Conservation (phyloP, 1,140 invertebrate species). For the Teleopsis dalmanni region DNA sequence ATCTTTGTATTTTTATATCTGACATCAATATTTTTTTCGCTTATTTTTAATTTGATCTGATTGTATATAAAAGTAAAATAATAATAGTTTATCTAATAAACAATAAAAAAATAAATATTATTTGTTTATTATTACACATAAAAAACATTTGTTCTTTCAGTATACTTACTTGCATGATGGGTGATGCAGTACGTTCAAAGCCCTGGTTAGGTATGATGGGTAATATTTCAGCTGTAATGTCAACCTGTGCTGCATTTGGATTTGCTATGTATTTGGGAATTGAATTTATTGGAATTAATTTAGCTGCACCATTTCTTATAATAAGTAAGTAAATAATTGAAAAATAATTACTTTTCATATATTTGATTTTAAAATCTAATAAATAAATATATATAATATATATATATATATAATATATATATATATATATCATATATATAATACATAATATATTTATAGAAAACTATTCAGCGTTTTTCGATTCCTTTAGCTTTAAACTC, state of each 20-base stretch:
- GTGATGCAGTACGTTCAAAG: slow-evolving; percentile 80
- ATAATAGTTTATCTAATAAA: too few species aligned
- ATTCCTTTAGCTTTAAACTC: too few species aligned
- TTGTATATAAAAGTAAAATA: too few species aligned
- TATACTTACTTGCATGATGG: slow-evolving; percentile 57
- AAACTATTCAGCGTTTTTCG: too few species aligned
- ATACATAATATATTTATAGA: too few species aligned
- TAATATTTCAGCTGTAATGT: slow-evolving; percentile 82
- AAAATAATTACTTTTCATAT: too few species aligned
- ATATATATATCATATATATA: too few species aligned
- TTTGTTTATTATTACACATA: too few species aligned
- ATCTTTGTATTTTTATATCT: too few species aligned
- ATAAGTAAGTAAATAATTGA: slow-evolving; percentile 63
- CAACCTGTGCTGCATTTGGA: slow-evolving; percentile 83
- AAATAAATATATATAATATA: not conserved
- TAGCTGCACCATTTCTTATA: slow-evolving; percentile 91
- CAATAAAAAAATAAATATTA: too few species aligned
- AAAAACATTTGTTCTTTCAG: slow-evolving; percentile 16
- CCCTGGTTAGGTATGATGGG: slow-evolving; percentile 87
- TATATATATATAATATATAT: not conserved
- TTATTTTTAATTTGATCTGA: too few species aligned
- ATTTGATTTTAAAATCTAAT: not conserved
- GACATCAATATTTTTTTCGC: too few species aligned
- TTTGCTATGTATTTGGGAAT: slow-evolving; percentile 82
- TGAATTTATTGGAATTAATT: slow-evolving; percentile 90